Percentiles rank a stretch among this genome's conserved stretches.
Conservation (phyloP, 2,888 invertebrate species). For the Micropterix aruncella region DNA sequence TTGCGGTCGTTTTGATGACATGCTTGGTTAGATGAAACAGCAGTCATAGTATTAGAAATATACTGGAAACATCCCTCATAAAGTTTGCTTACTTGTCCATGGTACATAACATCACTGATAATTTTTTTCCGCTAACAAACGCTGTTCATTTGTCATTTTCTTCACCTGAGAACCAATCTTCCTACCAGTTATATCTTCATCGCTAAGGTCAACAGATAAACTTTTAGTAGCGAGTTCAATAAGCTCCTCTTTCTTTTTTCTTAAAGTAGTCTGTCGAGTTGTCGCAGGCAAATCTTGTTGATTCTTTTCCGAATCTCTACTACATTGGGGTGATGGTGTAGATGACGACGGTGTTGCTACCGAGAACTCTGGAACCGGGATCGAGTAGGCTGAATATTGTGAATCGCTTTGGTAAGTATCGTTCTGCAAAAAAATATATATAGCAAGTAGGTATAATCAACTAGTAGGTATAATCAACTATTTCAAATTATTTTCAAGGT, state of each 20-base stretch:
- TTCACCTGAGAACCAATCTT: not conserved
- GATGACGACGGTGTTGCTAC: not conserved
- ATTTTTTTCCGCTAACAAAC: not conserved
- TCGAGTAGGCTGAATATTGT: not conserved
- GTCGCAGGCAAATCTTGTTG: not conserved
- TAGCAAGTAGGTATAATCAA: not conserved
- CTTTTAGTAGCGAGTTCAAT: not conserved
- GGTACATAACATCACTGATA: not conserved
- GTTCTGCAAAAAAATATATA: not conserved
- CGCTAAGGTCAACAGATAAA: not conserved
- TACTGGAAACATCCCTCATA: conserved; percentile 1
- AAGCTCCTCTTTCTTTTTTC: not conserved
- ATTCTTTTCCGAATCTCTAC: not conserved
- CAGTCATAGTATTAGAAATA: not conserved
- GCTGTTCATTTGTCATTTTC: not conserved
- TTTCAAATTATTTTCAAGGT: not conserved
- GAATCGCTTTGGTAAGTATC: not conserved
- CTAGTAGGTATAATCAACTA: too few relatives aligned
- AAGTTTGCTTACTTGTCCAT: not conserved
- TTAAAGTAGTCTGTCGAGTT: not conserved
- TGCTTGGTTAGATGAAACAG: not conserved
- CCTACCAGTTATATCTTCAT: not conserved
- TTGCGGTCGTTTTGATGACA: conserved; percentile 1
- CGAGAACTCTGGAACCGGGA: not conserved
- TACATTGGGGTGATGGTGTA: not conserved